Base-by-base conservation (phyloP, 2,113 vertebrate species). In the Jacana jacana region DNA sequence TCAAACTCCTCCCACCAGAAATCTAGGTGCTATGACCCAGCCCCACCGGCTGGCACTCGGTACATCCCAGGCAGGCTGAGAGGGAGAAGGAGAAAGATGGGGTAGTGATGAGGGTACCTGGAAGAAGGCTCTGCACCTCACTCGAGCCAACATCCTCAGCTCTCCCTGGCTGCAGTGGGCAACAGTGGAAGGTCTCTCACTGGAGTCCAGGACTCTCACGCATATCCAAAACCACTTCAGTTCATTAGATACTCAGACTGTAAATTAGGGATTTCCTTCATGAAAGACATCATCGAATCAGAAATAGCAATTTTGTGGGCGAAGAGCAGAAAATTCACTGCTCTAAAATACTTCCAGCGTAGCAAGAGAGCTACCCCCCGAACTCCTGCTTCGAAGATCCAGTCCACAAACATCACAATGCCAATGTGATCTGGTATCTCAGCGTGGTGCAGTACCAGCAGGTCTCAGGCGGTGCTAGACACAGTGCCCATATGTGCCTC, bases 251-350 rank as follows among this genome's bases (percentile, higher is more conserved):
- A 85, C 40, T 61, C 61, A 75, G 35, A 87, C 3, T 1, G 8
- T 49, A 91, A 91, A 95, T 85, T 7, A 71, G 66, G 66, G 54
- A 72, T 82, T 78, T 95, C 81, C 87, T 82, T 81, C 69, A 76
- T 30, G 66, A 91, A 79, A 84, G 72, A 40, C 77, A 87, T 8
- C 28, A 82, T 17, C 54, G 63, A 82, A 79, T 69, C 66, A 85
- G 58, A 85, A 92, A 82, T 18, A 61, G 49, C 61, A 60, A 12
- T 18, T 84, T 22, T 60, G 61, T 72, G 78, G 57, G 48, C 2
- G 5, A 84, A 71, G 84, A 82, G 73, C 81, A 76, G 61, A 65
- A 93, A 87, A 93, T 48, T 23, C 86, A 55, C 37, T 20, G 61
- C 55, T 79, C 84, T 76, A 30, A 89, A 87, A 31, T 44, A 35